phyloP scores from a whole-genome alignment of 2,888 invertebrate species.

The Agonopterix alstromeriana region DNA sequence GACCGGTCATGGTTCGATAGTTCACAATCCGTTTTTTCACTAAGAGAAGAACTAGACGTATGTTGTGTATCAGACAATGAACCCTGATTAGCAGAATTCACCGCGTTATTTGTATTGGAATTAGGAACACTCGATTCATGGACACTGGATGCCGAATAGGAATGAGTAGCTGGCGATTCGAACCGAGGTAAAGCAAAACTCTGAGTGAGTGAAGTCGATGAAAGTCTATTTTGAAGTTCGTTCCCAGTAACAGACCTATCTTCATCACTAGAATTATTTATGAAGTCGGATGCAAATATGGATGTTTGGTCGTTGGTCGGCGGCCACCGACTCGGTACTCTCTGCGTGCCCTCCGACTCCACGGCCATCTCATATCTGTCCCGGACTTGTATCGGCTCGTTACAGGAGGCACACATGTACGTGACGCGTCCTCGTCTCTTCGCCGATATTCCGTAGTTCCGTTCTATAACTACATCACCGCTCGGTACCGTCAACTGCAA shows the following conservation, averaged over 20 bases:
- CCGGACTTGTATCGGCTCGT: not conserved
- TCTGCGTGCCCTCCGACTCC: not conserved
- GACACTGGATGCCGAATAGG: too few relatives aligned
- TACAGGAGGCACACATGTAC: conserved; percentile 1
- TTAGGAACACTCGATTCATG: too few relatives aligned
- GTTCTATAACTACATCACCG: not conserved
- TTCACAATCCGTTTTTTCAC: not conserved
- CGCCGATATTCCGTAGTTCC: not conserved
- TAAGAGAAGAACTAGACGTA: not conserved
- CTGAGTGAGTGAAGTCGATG: not conserved
- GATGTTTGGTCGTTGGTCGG: not conserved
- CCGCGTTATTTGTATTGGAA: too few relatives aligned
- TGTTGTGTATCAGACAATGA: too few relatives aligned
- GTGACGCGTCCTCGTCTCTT: not conserved
- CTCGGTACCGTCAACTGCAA: not conserved
- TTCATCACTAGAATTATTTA: not conserved
- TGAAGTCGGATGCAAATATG: not conserved
- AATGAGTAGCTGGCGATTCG: too few relatives aligned
- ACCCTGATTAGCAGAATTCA: too few relatives aligned
- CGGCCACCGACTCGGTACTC: not conserved
- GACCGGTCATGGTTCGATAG: conserved; percentile 3
- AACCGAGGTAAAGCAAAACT: too few relatives aligned
- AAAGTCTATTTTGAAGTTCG: not conserved
- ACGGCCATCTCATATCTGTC: not conserved
- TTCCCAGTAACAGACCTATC: not conserved